phyloP scores from a whole-genome alignment of 2,113 vertebrate species.

The Smithornis capensis region DNA sequence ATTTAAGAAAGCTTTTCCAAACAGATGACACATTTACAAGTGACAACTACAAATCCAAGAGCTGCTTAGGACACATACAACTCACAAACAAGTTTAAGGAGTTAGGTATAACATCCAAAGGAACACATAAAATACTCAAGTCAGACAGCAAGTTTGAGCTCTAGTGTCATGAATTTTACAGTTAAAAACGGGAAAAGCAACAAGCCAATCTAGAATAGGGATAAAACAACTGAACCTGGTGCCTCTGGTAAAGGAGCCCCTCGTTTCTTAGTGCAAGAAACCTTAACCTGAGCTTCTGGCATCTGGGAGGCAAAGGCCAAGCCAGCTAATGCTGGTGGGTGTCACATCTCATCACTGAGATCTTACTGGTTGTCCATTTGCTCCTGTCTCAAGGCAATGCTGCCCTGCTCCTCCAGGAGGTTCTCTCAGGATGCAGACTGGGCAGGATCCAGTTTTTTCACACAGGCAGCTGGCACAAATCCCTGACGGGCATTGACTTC shows the following conservation, averaged over 20 bases:
- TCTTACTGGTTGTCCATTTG: constrained; percentile 98
- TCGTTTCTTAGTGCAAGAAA: not conserved
- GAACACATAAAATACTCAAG: not conserved
- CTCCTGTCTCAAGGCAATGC: constrained; percentile 91
- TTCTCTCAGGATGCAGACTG: constrained; percentile 97
- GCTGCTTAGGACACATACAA: constrained; percentile 45
- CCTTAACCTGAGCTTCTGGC: not conserved
- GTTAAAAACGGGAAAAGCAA: constrained; percentile 37
- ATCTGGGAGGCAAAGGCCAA: not conserved
- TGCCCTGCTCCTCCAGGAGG: constrained; percentile 94
- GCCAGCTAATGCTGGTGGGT: not conserved
- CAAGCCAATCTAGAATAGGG: not conserved
- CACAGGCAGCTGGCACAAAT: constrained; percentile 95
- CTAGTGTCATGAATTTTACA: not conserved
- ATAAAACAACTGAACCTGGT: not conserved
- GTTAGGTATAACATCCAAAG: constrained; percentile 6
- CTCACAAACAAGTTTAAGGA: constrained; percentile 20
- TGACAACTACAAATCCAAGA: constrained; percentile 20
- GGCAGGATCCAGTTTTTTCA: constrained; percentile 96
- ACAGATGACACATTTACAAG: constrained; percentile 5
- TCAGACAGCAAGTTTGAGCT: not conserved
- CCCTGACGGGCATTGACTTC: constrained; percentile 98
- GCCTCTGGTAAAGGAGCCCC: not conserved
- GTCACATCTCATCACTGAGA: not conserved
- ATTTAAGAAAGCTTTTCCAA: constrained; percentile 23